Conservation (phyloP, 2,113 vertebrate genomes). For the Centropus bengalensis region DNA sequence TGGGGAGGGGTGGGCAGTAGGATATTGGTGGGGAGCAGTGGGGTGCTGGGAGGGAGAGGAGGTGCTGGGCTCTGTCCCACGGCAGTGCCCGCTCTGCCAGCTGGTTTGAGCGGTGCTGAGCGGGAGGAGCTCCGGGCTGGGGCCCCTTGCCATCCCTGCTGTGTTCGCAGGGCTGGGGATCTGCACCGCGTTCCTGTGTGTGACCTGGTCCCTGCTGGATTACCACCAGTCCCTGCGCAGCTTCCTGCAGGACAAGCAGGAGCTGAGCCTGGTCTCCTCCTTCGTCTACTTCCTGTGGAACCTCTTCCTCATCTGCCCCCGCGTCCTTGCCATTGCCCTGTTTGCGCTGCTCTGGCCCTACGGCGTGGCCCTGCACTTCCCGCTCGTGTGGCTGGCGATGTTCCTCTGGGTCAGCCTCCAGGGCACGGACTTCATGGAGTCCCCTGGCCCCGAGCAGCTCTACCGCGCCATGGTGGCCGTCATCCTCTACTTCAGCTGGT, state of each 20-base stretch:
- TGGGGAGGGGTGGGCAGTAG: too few relatives aligned
- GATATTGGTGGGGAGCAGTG: too few relatives aligned
- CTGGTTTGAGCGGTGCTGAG: not conserved
- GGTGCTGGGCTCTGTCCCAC: not conserved
- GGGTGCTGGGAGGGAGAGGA: too few relatives aligned
- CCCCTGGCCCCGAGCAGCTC: constrained; percentile 77
- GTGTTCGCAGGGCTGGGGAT: constrained; percentile 82
- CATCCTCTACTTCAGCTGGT: constrained; percentile 98
- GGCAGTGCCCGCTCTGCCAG: not conserved
- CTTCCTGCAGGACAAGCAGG: constrained; percentile 85
- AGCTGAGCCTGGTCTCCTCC: constrained; percentile 76
- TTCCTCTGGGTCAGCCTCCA: constrained; percentile 87
- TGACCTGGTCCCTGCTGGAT: constrained; percentile 92
- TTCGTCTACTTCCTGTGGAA: constrained; percentile 92
- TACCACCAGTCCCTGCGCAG: constrained; percentile 91
- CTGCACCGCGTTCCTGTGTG: constrained; percentile 81
- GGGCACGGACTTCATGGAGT: constrained; percentile 89
- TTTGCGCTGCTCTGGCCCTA: constrained; percentile 83
- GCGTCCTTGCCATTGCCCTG: constrained; percentile 81
- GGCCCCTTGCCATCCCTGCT: not conserved
- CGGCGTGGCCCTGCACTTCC: constrained; percentile 79
- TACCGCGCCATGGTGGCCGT: constrained; percentile 86
- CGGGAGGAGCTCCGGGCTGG: not conserved
- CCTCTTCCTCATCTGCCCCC: constrained; percentile 87
- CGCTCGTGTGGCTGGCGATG: constrained; percentile 80